Evolutionary conservation across 2,888 invertebrate genomes (phyloP), one percentile per base, ranked within the genome.

Genomic region (Panorpa germanica): DNA sequence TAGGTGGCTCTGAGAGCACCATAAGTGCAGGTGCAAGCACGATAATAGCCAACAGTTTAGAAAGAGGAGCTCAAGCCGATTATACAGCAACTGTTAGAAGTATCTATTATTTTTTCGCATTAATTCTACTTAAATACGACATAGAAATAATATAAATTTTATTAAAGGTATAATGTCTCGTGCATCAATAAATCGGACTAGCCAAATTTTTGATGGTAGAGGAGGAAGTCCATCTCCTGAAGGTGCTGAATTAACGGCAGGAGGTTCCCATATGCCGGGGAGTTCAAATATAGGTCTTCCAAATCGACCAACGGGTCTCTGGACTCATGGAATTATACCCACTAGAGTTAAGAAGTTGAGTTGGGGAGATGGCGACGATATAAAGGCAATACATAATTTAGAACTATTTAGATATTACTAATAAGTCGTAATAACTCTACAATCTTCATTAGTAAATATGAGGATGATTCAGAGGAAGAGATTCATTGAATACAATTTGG

Each of bases 261-360:
- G 48, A 29, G 44, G 43, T 36, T 38, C 41, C 26, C 32, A 12
- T 45, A 49, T 14, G 43, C 42, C 31, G 44, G 43, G 29, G 43
- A 37, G 35, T 43, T 44, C 21, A 45, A 42, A 42, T 40, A 37
- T 35, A 43, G 45, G 30, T 55, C 37, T 54, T 52, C 34, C 51
- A 57, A 56, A 47, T 46, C 43, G 56, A 55, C 49, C 56, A 56
- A 51, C 43, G 56, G 44, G 45, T 50, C 37, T 35, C 46, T 44
- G 77, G 74, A 73, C 77, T 2, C 56, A 62, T 34, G 61, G 65
- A 32, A 70, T 74, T 34, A 68, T 73, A 18, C 71, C 76, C 4
- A 65, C 70, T 29, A 54, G 75, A 28, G 72, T 76, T 36, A 81
- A 81, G 55, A 77, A 78, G 46, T 60, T 81, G 29, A 76, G 75